Percentiles rank a stretch among this genome's conserved stretches.
Conservation (phyloP, 2,888 invertebrate species). For the Lymantria monacha region DNA sequence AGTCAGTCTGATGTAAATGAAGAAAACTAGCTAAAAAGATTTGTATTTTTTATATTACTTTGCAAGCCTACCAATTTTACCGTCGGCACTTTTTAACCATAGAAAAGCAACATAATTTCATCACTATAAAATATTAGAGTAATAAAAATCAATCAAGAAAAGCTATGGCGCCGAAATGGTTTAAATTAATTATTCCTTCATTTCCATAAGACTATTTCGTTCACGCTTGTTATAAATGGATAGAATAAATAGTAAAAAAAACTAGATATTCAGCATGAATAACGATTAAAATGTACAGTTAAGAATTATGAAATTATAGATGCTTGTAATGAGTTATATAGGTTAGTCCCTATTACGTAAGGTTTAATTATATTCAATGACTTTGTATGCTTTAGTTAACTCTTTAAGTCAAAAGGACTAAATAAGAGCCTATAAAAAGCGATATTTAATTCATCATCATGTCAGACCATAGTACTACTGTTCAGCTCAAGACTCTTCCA, state of each 20-base stretch:
- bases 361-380: too few relatives aligned
- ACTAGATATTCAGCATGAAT: not conserved
- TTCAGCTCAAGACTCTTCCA: too few relatives aligned
- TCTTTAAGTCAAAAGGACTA: too few relatives aligned
- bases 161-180: conserved; percentile 25
- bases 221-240: conserved; percentile 17
- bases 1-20: too few relatives aligned
- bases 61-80: not conserved
- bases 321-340: too few relatives aligned
- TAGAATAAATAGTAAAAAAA: not conserved
- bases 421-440: too few relatives aligned
- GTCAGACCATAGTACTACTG: too few relatives aligned
- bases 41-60: not conserved
- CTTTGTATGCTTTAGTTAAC: too few relatives aligned
- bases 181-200: conserved; percentile 24
- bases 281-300: not conserved
- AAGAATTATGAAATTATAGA: not conserved
- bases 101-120: conserved; percentile 10
- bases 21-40: too few relatives aligned
- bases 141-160: conserved; percentile 36
- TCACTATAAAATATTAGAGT: conserved; percentile 17
- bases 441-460: too few relatives aligned
- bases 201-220: conserved; percentile 9
- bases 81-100: conserved; percentile 5
- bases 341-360: too few relatives aligned